Conservation (phyloP, 2,797 vertebrate species). For the Ataeniobius toweri region DNA sequence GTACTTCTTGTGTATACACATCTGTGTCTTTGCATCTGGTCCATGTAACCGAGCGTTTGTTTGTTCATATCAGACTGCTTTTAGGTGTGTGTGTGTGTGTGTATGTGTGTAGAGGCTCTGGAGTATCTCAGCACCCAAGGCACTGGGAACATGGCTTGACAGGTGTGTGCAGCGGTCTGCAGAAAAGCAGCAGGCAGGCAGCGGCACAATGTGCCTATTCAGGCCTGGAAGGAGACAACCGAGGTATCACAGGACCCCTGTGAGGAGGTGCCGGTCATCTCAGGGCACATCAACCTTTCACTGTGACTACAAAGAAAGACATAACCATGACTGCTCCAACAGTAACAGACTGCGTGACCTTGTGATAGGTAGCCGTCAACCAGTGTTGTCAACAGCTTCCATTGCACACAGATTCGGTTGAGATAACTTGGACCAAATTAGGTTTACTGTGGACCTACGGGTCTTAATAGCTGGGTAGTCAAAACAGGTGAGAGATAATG, state of each 20-base stretch:
- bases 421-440: conserved; percentile 30
- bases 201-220: conserved; percentile 77
- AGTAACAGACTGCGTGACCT: conserved; percentile 56
- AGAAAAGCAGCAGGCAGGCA: conserved; percentile 45
- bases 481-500: conserved; percentile 2
- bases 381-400: conserved; percentile 31
- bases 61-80: conserved; percentile 46
- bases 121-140: conserved; percentile 75
- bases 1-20: conserved; percentile 27
- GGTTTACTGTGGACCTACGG: conserved; percentile 9
- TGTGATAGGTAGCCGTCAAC: conserved; percentile 34
- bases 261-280: conserved; percentile 55
- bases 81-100: conserved; percentile 41
- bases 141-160: conserved; percentile 78
- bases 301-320: conserved; percentile 65
- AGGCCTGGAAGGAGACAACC: conserved; percentile 69
- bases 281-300: conserved; percentile 67
- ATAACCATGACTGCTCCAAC: conserved; percentile 51
- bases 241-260: conserved; percentile 76
- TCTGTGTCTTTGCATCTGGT: conserved; percentile 13
- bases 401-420: conserved; percentile 12
- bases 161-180: conserved; percentile 70
- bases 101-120: conserved; percentile 69
- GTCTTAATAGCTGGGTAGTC: conserved; percentile 12
- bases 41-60: conserved; percentile 45